phyloP scores from a whole-genome alignment of 1,140 invertebrate species.

The Apolygus lucorum region DNA sequence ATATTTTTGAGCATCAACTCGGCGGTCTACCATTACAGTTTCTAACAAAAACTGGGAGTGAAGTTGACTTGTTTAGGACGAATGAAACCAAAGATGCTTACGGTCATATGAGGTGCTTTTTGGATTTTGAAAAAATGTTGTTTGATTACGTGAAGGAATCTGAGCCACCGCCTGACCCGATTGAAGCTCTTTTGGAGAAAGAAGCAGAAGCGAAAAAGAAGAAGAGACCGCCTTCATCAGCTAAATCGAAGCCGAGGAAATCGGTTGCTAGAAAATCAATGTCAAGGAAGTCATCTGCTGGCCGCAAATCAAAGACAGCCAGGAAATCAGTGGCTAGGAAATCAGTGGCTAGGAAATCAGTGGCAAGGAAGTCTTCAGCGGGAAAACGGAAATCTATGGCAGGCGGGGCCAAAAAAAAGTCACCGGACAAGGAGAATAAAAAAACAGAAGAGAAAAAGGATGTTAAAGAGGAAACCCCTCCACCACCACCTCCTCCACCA shows the following conservation, averaged over 20 bases:
- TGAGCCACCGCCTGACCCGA: neutral
- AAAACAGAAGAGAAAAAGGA: neutral
- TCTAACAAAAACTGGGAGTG: neutral
- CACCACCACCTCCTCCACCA: neutral
- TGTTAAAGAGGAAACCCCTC: neutral
- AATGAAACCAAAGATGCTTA: neutral
- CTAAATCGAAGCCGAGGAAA: neutral
- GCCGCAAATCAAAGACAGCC: neutral
- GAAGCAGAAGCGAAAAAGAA: neutral
- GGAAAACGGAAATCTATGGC: neutral
- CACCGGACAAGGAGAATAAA: neutral
- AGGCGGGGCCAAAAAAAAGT: neutral
- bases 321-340: neutral
- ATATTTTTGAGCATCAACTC: slow-evolving; percentile 18
- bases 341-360: neutral
- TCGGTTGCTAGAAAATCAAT: neutral
- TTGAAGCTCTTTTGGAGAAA: neutral
- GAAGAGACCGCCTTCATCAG: neutral
- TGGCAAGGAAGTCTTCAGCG: neutral
- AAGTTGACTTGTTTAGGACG: neutral
- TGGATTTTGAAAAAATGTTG: slow-evolving; percentile 5
- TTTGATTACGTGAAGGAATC: neutral
- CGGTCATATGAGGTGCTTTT: neutral
- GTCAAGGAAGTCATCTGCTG: neutral
- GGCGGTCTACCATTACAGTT: neutral